Conservation (phyloP, 2,888 invertebrate species). For the Loripinus fragilis region DNA sequence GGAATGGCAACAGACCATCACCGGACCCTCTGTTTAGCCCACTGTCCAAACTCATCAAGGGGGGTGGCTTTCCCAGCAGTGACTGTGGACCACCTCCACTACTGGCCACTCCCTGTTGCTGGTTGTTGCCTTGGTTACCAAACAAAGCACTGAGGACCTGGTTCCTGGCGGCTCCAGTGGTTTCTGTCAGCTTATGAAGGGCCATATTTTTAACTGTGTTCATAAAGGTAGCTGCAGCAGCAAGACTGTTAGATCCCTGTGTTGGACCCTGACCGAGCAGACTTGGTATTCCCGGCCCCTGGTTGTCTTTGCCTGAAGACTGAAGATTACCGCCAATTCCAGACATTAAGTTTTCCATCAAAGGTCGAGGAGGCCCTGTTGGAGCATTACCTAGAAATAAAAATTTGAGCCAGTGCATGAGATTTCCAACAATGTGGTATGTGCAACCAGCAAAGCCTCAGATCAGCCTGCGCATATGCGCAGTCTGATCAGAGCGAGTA, state of each 20-base stretch:
- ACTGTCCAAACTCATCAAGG: conserved; percentile 31
- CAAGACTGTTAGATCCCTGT: conserved; percentile 19
- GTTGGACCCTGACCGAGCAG: conserved; percentile 38
- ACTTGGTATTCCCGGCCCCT: neutral
- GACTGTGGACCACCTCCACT: conserved; percentile 11
- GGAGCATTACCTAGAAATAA: conserved; percentile 49
- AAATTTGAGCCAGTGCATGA: too few species aligned
- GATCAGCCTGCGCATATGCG: too few species aligned
- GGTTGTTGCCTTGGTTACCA: conserved; percentile 32
- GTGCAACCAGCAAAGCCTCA: too few species aligned
- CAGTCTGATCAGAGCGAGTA: too few species aligned
- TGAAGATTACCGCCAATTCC: conserved; percentile 33
- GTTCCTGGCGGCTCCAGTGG: conserved; percentile 2
- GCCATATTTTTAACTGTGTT: conserved; percentile 58
- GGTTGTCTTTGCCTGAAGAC: neutral
- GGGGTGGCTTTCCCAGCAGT: conserved; percentile 42
- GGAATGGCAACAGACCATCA: conserved; percentile 47
- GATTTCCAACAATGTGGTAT: too few species aligned
- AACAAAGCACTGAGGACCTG: conserved; percentile 44
- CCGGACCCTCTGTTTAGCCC: conserved; percentile 26
- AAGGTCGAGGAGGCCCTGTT: conserved; percentile 32
- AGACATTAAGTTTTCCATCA: conserved; percentile 53
- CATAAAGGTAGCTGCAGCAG: conserved; percentile 58
- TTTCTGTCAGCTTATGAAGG: conserved; percentile 46
- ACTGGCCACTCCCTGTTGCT: neutral